Evolutionary conservation across 2,113 vertebrate genomes (phyloP), one percentile per base, ranked within the genome.

Genomic region (Phaetusa simplex): DNA sequence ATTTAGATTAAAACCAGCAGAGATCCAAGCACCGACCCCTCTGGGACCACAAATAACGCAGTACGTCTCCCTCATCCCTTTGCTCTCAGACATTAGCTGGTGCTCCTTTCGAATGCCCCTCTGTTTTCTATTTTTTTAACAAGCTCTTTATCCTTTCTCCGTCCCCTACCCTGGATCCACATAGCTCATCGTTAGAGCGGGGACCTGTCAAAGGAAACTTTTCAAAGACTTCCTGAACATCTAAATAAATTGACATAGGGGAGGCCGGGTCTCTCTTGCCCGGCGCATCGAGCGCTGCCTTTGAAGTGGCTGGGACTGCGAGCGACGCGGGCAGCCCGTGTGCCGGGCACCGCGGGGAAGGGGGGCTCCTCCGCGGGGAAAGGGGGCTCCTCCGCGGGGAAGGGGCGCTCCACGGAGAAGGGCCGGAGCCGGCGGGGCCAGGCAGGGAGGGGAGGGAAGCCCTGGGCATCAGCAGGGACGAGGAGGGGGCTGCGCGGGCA

Each of bases 1-100:
- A 93, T 95, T 97, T 96, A 86, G 93, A 98, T 97, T 64, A 96
- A 97, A 97, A 91, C 85, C 91, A 95, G 82, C 93, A 95, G 88
- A 96, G 93, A 84, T 90, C 77, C 66, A 45, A 84, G 73, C 26
- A 32, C 55, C 2, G 40, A 81, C 36, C 90, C 83, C 93, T 88
- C 42, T 16, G 78, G 56, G 88, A 77, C 92, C 93, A 90, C 79
- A 92, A 36, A 34, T 69, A 96, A 94, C 1, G 0, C 21, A 3
- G 14, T 10, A 17, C n/a, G 43, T 61, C 73, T 72, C 89, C 73
- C 34, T 52, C 49, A 34, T 66, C 91, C 73, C 92, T 42, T 1
- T 22, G 36, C 94, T 79, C 66, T 47, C 83, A 65, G 95, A 42
- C 86, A 2, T 40, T 12, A 50, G 30, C 81, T 36, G 2, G 19